Evolutionary conservation across 2,797 vertebrate species (phyloP).

Genomic region (Phoeniculus purpureus): DNA sequence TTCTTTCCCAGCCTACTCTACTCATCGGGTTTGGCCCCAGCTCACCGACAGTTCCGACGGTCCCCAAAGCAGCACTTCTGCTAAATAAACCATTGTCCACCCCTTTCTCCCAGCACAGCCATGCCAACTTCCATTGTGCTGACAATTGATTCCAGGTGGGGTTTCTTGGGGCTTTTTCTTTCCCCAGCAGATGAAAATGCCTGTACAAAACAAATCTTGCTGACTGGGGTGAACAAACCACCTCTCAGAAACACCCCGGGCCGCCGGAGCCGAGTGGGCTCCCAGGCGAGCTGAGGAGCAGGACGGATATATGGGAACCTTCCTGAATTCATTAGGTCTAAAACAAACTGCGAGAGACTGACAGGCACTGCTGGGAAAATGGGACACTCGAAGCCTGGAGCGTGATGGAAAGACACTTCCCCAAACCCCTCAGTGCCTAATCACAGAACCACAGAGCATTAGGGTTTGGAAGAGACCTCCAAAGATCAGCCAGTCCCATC

Average conservation of each 20-base stretch:
- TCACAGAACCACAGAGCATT: too few relatives aligned
- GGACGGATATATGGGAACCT: slow-evolving; percentile 27
- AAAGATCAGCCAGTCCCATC: too few relatives aligned
- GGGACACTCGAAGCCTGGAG: background rate
- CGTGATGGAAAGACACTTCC: background rate
- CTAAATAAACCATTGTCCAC: slow-evolving; percentile 54
- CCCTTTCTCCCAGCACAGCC: slow-evolving; percentile 24
- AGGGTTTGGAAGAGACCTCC: too few relatives aligned
- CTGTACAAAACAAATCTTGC: slow-evolving; percentile 30
- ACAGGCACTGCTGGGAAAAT: background rate
- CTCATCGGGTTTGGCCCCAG: slow-evolving; percentile 44
- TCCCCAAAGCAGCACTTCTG: slow-evolving; percentile 49
- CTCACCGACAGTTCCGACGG: slow-evolving; percentile 3
- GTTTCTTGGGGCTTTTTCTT: background rate
- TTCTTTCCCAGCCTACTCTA: slow-evolving; percentile 27
- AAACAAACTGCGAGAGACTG: background rate
- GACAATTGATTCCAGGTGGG: slow-evolving; percentile 56
- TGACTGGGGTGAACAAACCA: slow-evolving; percentile 3
- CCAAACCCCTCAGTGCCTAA: background rate
- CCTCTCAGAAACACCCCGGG: background rate
- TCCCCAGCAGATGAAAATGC: slow-evolving; percentile 7
- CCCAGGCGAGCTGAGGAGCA: background rate
- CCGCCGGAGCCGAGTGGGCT: background rate
- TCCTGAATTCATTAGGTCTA: slow-evolving; percentile 18
- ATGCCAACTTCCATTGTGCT: slow-evolving; percentile 61